These are phyloP conservation scores for Brenthis hecate DNA, from an alignment of 2,888 invertebrate species.

Conservation along the genomic window DNA sequence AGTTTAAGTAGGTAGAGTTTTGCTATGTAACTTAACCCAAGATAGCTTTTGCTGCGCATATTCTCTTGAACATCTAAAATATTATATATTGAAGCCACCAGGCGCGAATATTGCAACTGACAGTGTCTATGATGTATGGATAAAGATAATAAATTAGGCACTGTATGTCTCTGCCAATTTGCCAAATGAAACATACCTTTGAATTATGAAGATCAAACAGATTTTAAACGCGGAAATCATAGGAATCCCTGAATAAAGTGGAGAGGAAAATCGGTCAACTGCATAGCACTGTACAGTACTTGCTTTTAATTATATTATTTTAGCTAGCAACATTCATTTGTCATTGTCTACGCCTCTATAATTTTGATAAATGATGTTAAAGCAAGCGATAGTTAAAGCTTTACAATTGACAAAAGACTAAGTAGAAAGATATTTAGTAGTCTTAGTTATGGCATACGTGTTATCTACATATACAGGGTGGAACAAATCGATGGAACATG, in stretches of 20 bases:
- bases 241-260: slow-evolving; percentile 32
- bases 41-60: no score
- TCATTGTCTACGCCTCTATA: slow-evolving; percentile 35
- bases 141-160: slow-evolving; percentile 8
- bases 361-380: slow-evolving; percentile 29
- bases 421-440: not conserved
- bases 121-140: not conserved
- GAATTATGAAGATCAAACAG: slow-evolving; percentile 29
- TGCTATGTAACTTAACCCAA: no score
- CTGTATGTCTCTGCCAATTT: slow-evolving; percentile 16
- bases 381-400: not conserved
- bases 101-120: no score
- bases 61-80: no score
- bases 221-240: slow-evolving; percentile 36
- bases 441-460: no score
- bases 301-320: slow-evolving; percentile 34
- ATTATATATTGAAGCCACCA: no score
- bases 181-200: slow-evolving; percentile 12
- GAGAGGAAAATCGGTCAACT: slow-evolving; percentile 40
- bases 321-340: slow-evolving; percentile 30
- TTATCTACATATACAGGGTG: no score
- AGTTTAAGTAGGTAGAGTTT: no score
- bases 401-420: not conserved
- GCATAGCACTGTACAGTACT: slow-evolving; percentile 27
- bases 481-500: no score